Evolutionary conservation across 2,113 vertebrate genomes (phyloP).

Genomic region (Ciconia maguari): DNA sequence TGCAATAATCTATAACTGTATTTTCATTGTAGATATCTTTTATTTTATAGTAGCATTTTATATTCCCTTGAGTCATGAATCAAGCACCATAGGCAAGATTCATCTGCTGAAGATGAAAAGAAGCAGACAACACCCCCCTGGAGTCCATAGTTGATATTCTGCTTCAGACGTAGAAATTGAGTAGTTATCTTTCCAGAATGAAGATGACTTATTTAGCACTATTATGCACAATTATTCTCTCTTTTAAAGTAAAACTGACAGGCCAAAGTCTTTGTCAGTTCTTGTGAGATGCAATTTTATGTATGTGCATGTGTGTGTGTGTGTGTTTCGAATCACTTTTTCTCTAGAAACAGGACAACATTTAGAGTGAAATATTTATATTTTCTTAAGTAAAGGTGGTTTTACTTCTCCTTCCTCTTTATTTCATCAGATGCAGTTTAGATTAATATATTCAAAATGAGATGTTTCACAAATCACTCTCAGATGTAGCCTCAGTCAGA

Average conservation of each 20-base stretch:
- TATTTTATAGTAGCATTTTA: slow-evolving; percentile 61
- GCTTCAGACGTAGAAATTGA: slow-evolving; percentile 12
- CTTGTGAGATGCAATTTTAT: background rate
- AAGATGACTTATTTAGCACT: slow-evolving; percentile 38
- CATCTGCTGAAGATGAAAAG: slow-evolving; percentile 60
- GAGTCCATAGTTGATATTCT: slow-evolving; percentile 52
- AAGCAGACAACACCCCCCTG: slow-evolving; percentile 45
- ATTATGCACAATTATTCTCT: slow-evolving; percentile 33
- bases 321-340: background rate
- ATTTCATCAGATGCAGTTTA: background rate
- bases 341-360: background rate
- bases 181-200: slow-evolving; percentile 43
- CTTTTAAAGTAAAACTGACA: slow-evolving; percentile 17
- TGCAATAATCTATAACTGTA: slow-evolving; percentile 58
- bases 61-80: slow-evolving; percentile 56
- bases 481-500: background rate
- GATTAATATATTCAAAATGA: background rate
- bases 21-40: slow-evolving; percentile 61
- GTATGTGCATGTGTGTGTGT: fast-evolving
- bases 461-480: background rate
- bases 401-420: background rate
- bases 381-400: background rate
- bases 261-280: background rate
- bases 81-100: slow-evolving; percentile 56
- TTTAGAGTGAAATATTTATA: background rate